Evolutionary conservation across 2,797 vertebrate genomes (phyloP).

Genomic region (Chrosomus eos): DNA sequence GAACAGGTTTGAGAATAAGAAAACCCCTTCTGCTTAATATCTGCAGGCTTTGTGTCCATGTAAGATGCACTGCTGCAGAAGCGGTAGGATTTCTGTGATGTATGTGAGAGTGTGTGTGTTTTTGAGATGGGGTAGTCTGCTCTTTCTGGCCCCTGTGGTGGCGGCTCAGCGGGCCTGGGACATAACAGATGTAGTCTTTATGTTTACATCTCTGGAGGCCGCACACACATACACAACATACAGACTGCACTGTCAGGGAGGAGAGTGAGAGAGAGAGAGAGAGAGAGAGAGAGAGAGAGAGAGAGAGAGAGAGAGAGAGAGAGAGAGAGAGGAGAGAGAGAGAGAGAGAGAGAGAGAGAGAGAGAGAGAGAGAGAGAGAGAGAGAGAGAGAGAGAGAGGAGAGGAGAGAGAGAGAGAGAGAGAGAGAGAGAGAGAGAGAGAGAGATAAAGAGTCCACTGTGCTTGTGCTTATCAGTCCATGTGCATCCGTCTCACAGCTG

Average conservation of each 20-base stretch:
- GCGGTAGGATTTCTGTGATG: not conserved
- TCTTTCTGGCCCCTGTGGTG: slow-evolving; percentile 43
- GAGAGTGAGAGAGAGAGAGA: not conserved
- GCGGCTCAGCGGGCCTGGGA: slow-evolving; percentile 1
- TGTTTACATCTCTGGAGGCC: slow-evolving; percentile 38
- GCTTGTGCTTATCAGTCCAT: slow-evolving; percentile 33
- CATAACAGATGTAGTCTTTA: slow-evolving; percentile 53
- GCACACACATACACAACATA: slow-evolving; percentile 2
- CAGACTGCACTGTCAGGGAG: not conserved
- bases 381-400: not conserved
- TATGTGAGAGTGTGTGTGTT: slow-evolving; percentile 20
- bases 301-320: not conserved
- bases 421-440: not conserved
- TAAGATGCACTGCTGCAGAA: not conserved
- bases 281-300: not conserved
- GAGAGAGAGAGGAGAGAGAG: slow-evolving; percentile 1
- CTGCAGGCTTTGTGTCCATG: not conserved
- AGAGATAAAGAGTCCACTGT: slow-evolving; percentile 34
- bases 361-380: slow-evolving; percentile 13
- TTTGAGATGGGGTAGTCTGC: slow-evolving; percentile 33
- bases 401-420: slow-evolving; percentile 4
- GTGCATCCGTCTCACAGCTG: slow-evolving; percentile 30
- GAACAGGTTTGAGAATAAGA: not conserved
- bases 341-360: slow-evolving; percentile 10
- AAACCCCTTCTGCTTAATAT: not conserved